phyloP scores from a whole-genome alignment of 2,797 vertebrate genomes.

The Phoeniculus purpureus region DNA sequence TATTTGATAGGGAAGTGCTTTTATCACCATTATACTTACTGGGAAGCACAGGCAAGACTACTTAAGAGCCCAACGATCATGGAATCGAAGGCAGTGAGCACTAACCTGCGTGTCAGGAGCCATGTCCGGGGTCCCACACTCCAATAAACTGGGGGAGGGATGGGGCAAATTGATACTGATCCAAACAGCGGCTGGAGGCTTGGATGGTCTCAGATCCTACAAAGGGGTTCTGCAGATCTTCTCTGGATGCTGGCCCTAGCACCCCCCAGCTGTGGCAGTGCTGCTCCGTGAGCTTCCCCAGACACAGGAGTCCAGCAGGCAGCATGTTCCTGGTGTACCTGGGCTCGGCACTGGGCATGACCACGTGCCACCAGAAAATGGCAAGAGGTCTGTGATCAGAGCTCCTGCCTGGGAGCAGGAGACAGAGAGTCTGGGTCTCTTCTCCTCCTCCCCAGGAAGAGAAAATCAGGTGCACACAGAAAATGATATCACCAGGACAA shows the following conservation, averaged over 20 bases:
- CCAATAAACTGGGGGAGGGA: too few species aligned
- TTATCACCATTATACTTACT: neutral
- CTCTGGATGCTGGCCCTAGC: neutral
- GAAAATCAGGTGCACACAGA: too few species aligned
- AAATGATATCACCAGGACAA: too few species aligned
- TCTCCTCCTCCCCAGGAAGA: too few species aligned
- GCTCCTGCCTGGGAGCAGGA: too few species aligned
- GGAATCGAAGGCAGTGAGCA: neutral
- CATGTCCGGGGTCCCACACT: fast-evolving
- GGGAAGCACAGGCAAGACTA: neutral
- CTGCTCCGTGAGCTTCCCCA: neutral
- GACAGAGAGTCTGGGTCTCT: too few species aligned
- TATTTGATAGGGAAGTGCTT: neutral
- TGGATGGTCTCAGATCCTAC: fast-evolving
- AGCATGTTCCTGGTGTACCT: too few species aligned
- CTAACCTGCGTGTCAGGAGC: fast-evolving
- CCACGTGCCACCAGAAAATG: too few species aligned
- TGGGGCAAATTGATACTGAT: fast-evolving
- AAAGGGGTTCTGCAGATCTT: fast-evolving
- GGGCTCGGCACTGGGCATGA: too few species aligned
- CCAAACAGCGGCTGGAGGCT: fast-evolving
- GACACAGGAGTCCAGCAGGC: too few species aligned
- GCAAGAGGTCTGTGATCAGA: too few species aligned
- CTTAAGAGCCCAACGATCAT: fast-evolving
- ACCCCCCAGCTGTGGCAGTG: neutral